phyloP scores from a whole-genome alignment of 1,140 invertebrate genomes.

The Ruditapes philippinarum region DNA sequence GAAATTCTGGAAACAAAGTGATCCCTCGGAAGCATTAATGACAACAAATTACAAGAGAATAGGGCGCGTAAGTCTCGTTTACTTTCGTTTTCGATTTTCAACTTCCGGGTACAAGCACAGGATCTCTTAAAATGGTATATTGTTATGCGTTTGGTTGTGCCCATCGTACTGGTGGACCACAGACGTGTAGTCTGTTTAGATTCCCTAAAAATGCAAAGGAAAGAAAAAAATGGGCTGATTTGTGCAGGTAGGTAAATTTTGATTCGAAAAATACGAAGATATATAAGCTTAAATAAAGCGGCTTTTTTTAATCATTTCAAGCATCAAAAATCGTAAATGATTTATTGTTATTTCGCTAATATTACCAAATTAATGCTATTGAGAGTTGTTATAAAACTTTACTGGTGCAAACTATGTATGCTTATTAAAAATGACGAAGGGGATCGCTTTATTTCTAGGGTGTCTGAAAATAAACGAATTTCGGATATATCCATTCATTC shows the following conservation, averaged over 20 bases:
- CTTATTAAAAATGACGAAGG: no score
- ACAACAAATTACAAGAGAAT: no score
- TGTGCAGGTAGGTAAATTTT: background rate
- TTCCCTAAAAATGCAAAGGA: background rate
- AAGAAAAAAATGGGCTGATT: background rate
- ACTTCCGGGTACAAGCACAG: no score
- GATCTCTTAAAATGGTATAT: conserved; percentile 1
- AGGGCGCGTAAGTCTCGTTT: no score
- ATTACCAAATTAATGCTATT: background rate
- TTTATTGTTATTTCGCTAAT: background rate
- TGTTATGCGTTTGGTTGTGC: background rate
- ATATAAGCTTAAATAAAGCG: background rate
- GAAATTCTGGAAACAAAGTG: no score
- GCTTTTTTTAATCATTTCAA: background rate
- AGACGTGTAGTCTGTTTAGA: conserved; percentile 26
- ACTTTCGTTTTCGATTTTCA: no score
- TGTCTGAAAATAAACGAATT: no score
- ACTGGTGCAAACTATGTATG: no score
- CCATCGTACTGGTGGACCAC: background rate
- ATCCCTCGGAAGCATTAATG: no score
- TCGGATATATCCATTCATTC: no score
- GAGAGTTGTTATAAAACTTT: no score
- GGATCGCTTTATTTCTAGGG: no score
- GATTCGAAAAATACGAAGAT: background rate
- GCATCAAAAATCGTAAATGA: background rate